Percentiles rank a stretch among this genome's conserved stretches.
Conservation (phyloP, 2,888 invertebrate species). For the Tiliacea citrago region DNA sequence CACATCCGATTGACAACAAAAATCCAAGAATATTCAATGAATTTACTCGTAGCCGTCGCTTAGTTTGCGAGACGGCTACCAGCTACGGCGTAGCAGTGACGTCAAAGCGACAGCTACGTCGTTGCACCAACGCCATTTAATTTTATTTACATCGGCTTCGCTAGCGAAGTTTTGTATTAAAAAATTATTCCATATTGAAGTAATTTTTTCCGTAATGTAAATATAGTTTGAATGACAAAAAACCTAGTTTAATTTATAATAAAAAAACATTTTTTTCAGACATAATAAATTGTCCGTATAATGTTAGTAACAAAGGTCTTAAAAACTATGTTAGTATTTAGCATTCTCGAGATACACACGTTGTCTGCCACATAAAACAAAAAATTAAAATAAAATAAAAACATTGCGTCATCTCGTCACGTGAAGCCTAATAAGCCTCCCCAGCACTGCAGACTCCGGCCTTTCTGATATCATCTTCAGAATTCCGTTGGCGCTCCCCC, state of each 20-base stretch:
- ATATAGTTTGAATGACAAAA: neutral
- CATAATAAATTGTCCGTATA: no score
- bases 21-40: neutral
- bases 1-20: neutral
- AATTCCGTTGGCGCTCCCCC: no score
- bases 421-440: no score
- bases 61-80: neutral
- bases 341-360: no score
- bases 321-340: no score
- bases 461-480: no score
- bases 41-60: slow-evolving; percentile 8
- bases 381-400: no score
- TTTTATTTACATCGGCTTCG: neutral
- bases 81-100: slow-evolving; percentile 24
- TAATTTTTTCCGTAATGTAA: neutral
- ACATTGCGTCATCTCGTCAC: no score
- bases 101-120: slow-evolving; percentile 6
- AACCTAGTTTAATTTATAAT: neutral
- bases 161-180: neutral
- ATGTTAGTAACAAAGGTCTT: no score
- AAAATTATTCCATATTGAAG: neutral
- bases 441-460: no score
- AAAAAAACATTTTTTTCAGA: no score
- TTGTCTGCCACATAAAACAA: no score
- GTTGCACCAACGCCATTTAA: slow-evolving; percentile 3